Evolutionary conservation across 2,113 vertebrate genomes (phyloP).

Genomic region (Helogale parvula): DNA sequence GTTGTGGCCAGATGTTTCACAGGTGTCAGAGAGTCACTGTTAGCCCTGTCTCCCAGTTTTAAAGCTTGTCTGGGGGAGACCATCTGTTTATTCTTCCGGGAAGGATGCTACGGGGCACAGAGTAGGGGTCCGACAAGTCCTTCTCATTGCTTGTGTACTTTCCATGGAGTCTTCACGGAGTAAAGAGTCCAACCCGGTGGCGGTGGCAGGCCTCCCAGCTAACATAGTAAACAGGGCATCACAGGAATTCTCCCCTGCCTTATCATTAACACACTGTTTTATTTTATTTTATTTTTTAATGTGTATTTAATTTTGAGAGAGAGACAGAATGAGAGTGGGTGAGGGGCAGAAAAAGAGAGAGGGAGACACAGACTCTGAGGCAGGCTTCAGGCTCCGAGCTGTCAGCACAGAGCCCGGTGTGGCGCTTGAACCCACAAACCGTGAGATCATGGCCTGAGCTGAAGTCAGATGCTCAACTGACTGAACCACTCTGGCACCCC

Average conservation of each 20-base stretch:
- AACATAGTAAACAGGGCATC: neutral
- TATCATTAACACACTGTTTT: neutral
- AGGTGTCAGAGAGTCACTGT: neutral
- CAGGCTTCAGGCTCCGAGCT: no score
- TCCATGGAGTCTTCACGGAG: neutral
- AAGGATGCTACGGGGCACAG: neutral
- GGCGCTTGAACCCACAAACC: no score
- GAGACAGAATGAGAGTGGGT: no score
- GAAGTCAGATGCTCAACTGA: no score
- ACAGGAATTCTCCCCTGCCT: neutral
- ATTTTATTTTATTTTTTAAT: no score
- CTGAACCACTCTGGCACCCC: no score
- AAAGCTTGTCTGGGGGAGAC: neutral
- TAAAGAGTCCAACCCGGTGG: neutral
- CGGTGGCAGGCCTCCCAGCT: neutral
- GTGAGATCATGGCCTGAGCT: no score
- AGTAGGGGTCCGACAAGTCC: neutral
- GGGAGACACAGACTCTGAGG: no score
- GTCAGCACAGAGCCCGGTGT: no score
- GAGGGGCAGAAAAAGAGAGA: no score
- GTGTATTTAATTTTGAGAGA: no score
- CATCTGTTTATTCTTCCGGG: constrained; percentile 1
- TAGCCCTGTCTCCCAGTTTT: neutral
- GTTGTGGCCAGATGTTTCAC: constrained; percentile 16
- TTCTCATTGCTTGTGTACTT: neutral